A percentile compares a stretch with the other conserved stretches of the same genome.
phyloP scores from a whole-genome alignment of 2,888 invertebrate genomes.

The Ennomos fuscantarius region DNA sequence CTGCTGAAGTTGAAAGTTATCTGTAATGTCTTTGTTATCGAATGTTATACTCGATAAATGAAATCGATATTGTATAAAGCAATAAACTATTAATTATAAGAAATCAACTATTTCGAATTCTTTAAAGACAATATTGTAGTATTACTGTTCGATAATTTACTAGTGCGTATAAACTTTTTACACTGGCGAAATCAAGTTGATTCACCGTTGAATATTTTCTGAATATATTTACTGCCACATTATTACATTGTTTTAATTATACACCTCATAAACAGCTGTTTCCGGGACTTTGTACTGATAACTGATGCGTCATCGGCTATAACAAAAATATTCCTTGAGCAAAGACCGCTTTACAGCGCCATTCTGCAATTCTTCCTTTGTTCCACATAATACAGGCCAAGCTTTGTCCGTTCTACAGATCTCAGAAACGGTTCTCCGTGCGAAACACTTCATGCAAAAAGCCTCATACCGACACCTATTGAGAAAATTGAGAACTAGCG shows the following conservation, averaged over 20 bases:
- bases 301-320: constrained; percentile 17
- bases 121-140: constrained; percentile 75
- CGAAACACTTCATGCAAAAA: constrained; percentile 14
- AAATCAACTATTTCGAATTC: constrained; percentile 72
- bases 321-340: constrained; percentile 22
- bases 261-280: constrained; percentile 27
- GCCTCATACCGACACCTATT: constrained; percentile 43
- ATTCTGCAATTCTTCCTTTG: constrained; percentile 30
- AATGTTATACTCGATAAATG: constrained; percentile 71
- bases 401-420: no score
- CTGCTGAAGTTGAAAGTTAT: constrained; percentile 71
- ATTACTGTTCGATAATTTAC: constrained; percentile 54
- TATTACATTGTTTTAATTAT: constrained; percentile 59
- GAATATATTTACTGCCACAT: constrained; percentile 84
- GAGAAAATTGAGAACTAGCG: constrained; percentile 24
- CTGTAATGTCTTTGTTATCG: constrained; percentile 70
- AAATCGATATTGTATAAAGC: constrained; percentile 79
- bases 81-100: constrained; percentile 80
- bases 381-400: neutral
- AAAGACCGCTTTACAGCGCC: constrained; percentile 4
- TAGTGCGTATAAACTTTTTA: constrained; percentile 69
- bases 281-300: constrained; percentile 33
- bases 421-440: no score
- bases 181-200: constrained; percentile 75
- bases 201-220: constrained; percentile 80